Percentiles rank a stretch among this genome's conserved stretches.
Evolutionary conservation across 2,888 invertebrate species (phyloP).

Genomic region (Dimorphilus gyrociliatus): DNA sequence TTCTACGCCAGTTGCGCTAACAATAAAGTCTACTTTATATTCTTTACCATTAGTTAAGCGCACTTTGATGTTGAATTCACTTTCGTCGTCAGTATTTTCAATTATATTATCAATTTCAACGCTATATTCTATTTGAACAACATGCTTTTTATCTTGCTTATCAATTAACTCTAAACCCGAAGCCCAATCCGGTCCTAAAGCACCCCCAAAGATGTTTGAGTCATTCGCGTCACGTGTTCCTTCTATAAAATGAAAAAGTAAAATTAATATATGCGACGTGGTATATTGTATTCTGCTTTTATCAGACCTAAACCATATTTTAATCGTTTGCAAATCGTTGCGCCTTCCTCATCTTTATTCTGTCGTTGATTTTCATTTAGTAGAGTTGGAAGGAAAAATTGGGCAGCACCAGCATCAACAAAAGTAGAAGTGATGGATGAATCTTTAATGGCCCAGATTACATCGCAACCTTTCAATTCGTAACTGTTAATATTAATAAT

Average conservation of each 20-base stretch:
- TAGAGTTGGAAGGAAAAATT: constrained; percentile 60
- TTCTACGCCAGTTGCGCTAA: constrained; percentile 85
- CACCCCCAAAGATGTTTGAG: constrained; percentile 50
- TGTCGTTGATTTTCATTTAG: constrained; percentile 19
- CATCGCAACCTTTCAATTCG: constrained; percentile 63
- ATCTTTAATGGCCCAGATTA: constrained; percentile 86
- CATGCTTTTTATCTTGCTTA: too few species aligned
- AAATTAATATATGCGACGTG: too few species aligned
- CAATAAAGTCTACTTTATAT: constrained; percentile 67
- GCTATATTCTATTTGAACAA: too few species aligned
- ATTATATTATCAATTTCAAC: too few species aligned
- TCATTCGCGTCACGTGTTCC: constrained; percentile 1
- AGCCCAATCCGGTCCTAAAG: constrained; percentile 94
- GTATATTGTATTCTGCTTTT: too few species aligned
- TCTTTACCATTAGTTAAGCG: constrained; percentile 54
- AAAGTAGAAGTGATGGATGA: constrained; percentile 79
- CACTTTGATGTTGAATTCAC: constrained; percentile 54
- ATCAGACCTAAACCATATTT: too few species aligned
- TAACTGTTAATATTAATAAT: constrained; percentile 36
- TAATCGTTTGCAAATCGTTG: too few species aligned
- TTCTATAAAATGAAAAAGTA: neutral
- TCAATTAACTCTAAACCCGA: constrained; percentile 46
- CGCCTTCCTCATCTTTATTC: constrained; percentile 7
- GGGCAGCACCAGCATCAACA: constrained; percentile 84
- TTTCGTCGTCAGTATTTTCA: too few species aligned